A percentile compares a stretch with the other conserved stretches of the same genome.
phyloP scores from a whole-genome alignment of 2,888 invertebrate genomes.

The Drosophila rellima region DNA sequence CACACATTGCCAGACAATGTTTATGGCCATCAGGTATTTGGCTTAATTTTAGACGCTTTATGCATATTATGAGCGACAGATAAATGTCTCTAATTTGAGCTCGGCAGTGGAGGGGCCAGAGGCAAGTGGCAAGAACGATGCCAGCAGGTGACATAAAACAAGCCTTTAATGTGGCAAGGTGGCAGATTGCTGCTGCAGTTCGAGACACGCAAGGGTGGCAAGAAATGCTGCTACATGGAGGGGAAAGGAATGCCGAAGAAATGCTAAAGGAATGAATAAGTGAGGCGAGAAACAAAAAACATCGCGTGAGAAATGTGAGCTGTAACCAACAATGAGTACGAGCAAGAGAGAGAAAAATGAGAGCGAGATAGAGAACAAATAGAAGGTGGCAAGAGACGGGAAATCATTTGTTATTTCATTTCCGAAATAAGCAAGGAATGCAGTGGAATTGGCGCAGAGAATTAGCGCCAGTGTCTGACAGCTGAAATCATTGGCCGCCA shows the following conservation, averaged over 20 bases:
- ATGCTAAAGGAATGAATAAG: conserved; percentile 43
- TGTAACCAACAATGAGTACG: conserved; percentile 29
- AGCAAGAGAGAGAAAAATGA: not conserved
- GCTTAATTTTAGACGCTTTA: conserved; percentile 61
- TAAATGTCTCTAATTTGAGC: conserved; percentile 13
- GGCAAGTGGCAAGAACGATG: conserved; percentile 29
- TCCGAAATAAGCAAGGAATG: conserved; percentile 61
- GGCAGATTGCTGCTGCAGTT: conserved; percentile 64
- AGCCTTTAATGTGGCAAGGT: conserved; percentile 77
- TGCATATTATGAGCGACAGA: conserved; percentile 72
- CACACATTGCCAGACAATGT: conserved; percentile 50
- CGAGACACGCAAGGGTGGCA: conserved; percentile 66
- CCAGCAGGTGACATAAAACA: conserved; percentile 77
- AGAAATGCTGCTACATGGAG: conserved; percentile 22
- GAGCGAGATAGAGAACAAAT: not conserved
- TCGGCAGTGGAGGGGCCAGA: not conserved
- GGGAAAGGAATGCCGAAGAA: conserved; percentile 44
- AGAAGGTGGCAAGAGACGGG: conserved; percentile 6
- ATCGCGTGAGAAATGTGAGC: conserved; percentile 67
- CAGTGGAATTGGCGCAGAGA: conserved; percentile 51
- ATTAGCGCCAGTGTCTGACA: conserved; percentile 64
- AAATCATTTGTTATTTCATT: conserved; percentile 77
- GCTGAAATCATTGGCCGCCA: conserved; percentile 66
- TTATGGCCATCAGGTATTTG: conserved; percentile 47
- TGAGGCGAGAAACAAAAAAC: conserved; percentile 39